Base-by-base conservation (phyloP, 2,888 invertebrate species). In the Cryptophagus acutangulus region DNA sequence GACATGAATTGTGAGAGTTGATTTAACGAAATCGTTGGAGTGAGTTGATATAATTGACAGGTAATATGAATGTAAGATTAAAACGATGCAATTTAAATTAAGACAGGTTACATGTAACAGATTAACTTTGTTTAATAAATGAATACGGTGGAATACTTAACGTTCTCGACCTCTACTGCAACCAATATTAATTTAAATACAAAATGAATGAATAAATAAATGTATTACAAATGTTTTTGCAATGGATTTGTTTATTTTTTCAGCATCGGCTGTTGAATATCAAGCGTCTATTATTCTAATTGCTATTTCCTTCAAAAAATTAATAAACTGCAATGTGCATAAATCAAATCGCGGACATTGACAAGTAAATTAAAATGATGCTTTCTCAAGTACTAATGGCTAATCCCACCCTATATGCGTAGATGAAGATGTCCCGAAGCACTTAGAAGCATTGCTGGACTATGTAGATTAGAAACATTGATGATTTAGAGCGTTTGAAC, bases 161-260 rank as follows among this genome's bases (percentile, higher is more conserved):
- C 37, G 41, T 41, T 29, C 38, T 33, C 18, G 6, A 26, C 29
- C 33, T 33, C 31, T 10, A 28, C 31, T 31, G n/a, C n/a, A 31
- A 16, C 31, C 17, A 34, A 34, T 42, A 42, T 42, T 42, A 42
- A 37, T 40, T 45, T 34, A 37, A 40, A 45, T 39, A 36, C 29
- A 34, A 28, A 42, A 42, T 38, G 35, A 40, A 42, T 42, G 40
- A n/a, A n/a, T n/a, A n/a, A n/a, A n/a, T n/a, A n/a, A n/a, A n/a
- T n/a, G n/a, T n/a, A n/a, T n/a, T n/a, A n/a, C n/a, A n/a, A 31
- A 45, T 41, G 54, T 55, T 56, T 57, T 56, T 51, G 52, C 57
- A 46, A 46, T 49, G 51, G 50, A 49, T 48, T 48, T 53, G 50
- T 54, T 49, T 38, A 54, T 40, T n/a, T 20, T n/a, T n/a, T n/a